Percentiles rank a stretch among this genome's conserved stretches.
These are phyloP conservation scores for Meganola albula DNA, from an alignment of 2,888 invertebrate species.

Conservation along the genomic window DNA sequence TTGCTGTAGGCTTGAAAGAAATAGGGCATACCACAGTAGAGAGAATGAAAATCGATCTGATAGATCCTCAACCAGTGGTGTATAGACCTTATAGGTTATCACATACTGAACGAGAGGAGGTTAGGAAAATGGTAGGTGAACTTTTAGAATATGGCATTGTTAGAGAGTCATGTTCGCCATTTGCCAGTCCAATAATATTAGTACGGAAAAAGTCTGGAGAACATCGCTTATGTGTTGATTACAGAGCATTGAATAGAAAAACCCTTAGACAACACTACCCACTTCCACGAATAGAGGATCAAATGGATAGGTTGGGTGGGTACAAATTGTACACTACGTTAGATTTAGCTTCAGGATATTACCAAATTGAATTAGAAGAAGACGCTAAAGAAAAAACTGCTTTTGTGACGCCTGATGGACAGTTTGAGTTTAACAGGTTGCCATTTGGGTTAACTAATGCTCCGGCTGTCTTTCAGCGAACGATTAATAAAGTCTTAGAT, in stretches of 20 bases:
- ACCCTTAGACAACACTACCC: background rate
- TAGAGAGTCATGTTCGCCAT: constrained; percentile 11
- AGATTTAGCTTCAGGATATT: background rate
- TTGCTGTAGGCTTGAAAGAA: no score
- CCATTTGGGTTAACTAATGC: background rate
- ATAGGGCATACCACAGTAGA: background rate
- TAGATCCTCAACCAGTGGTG: background rate
- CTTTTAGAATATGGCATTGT: constrained; percentile 7
- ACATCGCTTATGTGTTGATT: constrained; percentile 14
- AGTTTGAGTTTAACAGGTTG: background rate
- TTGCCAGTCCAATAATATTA: constrained; percentile 17
- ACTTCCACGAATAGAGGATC: background rate
- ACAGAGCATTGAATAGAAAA: constrained; percentile 5
- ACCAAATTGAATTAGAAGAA: background rate
- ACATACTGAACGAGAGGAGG: background rate
- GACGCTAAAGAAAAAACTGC: background rate
- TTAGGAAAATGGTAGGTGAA: constrained; percentile 14
- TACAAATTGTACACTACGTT: background rate
- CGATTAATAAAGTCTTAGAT: background rate
- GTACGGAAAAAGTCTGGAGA: constrained; percentile 15
- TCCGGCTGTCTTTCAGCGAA: background rate
- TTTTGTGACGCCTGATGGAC: background rate
- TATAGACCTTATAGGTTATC: constrained; percentile 1
- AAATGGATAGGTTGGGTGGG: background rate
- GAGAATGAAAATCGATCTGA: background rate